These are phyloP conservation scores for Shargacucullia verbasci DNA, from an alignment of 2,888 invertebrate species.

Conservation along the genomic window DNA sequence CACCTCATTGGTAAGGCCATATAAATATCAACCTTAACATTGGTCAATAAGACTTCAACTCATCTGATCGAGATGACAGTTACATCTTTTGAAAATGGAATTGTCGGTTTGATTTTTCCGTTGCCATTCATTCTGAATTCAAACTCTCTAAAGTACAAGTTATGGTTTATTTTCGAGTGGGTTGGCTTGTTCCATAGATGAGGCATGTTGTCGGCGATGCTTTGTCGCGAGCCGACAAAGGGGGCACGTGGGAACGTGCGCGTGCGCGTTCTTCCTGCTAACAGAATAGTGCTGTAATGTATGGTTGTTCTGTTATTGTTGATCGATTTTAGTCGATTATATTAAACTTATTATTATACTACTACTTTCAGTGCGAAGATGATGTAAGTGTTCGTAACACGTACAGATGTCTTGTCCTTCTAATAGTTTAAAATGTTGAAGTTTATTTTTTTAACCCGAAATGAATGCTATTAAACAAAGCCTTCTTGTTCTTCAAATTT, in stretches of 20 bases:
- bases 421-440: slow-evolving; percentile 17
- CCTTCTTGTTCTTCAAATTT: too few species aligned
- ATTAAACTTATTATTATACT: slow-evolving; percentile 54
- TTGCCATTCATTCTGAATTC: slow-evolving; percentile 41
- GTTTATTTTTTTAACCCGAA: not conserved
- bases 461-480: too few species aligned
- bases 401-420: slow-evolving; percentile 28
- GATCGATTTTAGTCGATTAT: slow-evolving; percentile 74
- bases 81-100: slow-evolving; percentile 55
- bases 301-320: slow-evolving; percentile 76
- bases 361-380: slow-evolving; percentile 39
- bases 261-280: slow-evolving; percentile 78
- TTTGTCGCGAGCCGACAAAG: slow-evolving; percentile 88
- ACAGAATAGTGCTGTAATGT: slow-evolving; percentile 75
- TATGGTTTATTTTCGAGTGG: slow-evolving; percentile 60
- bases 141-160: slow-evolving; percentile 39
- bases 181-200: slow-evolving; percentile 64
- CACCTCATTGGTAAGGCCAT: slow-evolving; percentile 11
- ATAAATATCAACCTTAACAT: slow-evolving; percentile 49
- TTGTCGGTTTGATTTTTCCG: slow-evolving; percentile 70
- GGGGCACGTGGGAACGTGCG: slow-evolving; percentile 86
- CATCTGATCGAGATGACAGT: slow-evolving; percentile 18
- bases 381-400: slow-evolving; percentile 33
- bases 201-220: slow-evolving; percentile 80
- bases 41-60: slow-evolving; percentile 33